phyloP scores from a whole-genome alignment of 1,140 invertebrate species.

The Saxidomus purpurata region DNA sequence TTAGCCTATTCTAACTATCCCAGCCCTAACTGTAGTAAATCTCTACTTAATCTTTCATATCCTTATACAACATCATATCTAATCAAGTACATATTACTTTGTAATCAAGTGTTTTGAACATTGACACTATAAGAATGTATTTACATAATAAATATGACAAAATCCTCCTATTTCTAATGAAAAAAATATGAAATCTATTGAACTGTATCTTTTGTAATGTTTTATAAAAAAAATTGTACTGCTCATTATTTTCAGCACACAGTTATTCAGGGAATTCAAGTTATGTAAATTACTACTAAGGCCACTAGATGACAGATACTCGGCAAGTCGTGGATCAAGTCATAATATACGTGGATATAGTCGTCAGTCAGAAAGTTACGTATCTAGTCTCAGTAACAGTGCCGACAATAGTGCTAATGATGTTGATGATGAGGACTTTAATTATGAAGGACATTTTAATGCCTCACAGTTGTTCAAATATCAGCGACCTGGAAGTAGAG shows the following conservation, averaged over 20 bases:
- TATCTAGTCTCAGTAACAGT: constrained; percentile 85
- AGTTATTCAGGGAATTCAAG: constrained; percentile 85
- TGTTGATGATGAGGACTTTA: constrained; percentile 77
- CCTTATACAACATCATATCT: too few relatives aligned
- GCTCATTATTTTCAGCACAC: constrained; percentile 84
- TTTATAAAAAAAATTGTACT: too few relatives aligned
- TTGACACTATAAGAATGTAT: too few relatives aligned
- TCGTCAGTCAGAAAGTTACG: constrained; percentile 84
- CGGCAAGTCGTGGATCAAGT: constrained; percentile 82
- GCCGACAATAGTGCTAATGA: constrained; percentile 82
- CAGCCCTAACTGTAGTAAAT: too few relatives aligned
- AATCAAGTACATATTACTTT: too few relatives aligned
- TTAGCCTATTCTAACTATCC: too few relatives aligned
- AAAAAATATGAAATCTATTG: too few relatives aligned
- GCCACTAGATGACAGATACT: constrained; percentile 83
- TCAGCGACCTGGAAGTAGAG: constrained; percentile 83
- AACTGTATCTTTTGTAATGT: too few relatives aligned
- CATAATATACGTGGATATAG: constrained; percentile 85
- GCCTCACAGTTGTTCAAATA: constrained; percentile 81
- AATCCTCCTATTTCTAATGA: too few relatives aligned
- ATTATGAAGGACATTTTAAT: constrained; percentile 75
- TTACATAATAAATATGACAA: too few relatives aligned
- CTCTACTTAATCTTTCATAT: too few relatives aligned
- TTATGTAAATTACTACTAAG: constrained; percentile 85
- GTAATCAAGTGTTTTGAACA: too few relatives aligned